phyloP scores from a whole-genome alignment of 1,140 invertebrate genomes.

The Meloidogyne exigua region DNA sequence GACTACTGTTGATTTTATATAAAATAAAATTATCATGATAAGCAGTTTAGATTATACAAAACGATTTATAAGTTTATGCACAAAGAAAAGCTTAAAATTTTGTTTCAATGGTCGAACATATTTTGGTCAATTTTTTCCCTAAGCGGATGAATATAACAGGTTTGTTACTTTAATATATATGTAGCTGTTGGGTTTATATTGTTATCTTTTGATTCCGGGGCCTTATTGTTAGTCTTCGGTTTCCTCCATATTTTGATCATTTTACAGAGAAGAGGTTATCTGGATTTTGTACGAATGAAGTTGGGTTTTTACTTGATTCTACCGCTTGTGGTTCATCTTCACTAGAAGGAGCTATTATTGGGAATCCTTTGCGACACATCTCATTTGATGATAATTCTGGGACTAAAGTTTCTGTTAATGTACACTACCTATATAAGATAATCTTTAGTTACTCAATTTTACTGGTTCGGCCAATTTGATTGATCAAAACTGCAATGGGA shows the following conservation, averaged over 20 bases:
- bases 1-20: neutral
- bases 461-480: constrained; percentile 14
- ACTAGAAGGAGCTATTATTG: neutral
- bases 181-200: too few species aligned
- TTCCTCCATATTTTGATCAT: neutral
- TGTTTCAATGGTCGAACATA: neutral
- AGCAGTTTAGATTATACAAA: too few species aligned
- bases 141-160: constrained; percentile 6
- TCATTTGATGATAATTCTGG: constrained; percentile 9
- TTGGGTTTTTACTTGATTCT: constrained; percentile 4
- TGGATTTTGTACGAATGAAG: constrained; percentile 12
- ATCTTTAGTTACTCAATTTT: neutral
- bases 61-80: neutral
- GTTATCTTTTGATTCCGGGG: too few species aligned
- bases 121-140: neutral
- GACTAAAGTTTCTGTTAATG: neutral
- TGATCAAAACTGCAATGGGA: constrained; percentile 16
- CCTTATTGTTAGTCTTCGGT: too few species aligned
- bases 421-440: neutral
- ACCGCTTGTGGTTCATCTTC: neutral
- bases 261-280: constrained; percentile 7
- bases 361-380: constrained; percentile 14
- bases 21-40: neutral
- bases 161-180: too few species aligned
- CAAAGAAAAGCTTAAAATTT: neutral